Percentiles rank a stretch among this genome's conserved stretches.
Conservation (phyloP, 2,113 vertebrate genomes). For the Calyptomena viridis region DNA sequence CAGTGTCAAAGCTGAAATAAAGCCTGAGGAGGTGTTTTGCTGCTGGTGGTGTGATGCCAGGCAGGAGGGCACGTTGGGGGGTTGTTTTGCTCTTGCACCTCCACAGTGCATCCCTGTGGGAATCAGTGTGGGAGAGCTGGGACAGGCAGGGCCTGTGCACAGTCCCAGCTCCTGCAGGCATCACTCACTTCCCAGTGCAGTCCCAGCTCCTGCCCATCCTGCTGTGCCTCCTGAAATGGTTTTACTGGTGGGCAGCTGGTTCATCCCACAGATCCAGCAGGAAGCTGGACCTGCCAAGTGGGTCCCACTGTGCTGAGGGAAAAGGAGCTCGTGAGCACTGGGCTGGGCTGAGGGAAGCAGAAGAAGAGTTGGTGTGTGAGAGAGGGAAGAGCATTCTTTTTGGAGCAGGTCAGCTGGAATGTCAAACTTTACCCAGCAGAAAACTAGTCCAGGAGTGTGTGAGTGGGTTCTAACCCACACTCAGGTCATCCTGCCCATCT, state of each 20-base stretch:
- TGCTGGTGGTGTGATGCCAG: background rate
- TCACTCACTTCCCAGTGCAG: rapidly evolving
- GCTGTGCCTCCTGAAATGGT: background rate
- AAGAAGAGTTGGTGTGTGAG: rapidly evolving
- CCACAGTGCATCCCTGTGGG: background rate
- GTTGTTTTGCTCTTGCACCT: background rate
- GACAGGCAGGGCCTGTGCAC: background rate
- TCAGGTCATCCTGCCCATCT: background rate
- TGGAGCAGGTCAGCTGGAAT: background rate
- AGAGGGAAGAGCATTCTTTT: background rate
- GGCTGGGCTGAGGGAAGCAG: background rate
- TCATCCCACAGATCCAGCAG: background rate
- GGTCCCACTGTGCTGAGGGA: background rate
- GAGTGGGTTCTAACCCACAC: background rate
- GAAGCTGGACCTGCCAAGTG: background rate
- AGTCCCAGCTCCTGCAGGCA: background rate
- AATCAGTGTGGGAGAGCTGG: background rate
- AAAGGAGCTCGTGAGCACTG: background rate
- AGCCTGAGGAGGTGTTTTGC: background rate
- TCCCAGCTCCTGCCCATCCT: background rate
- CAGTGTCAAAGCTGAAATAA: background rate
- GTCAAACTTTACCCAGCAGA: background rate
- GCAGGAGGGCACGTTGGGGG: rapidly evolving
- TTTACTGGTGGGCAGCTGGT: background rate
- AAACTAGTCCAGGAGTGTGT: background rate